A percentile compares a stretch with the other conserved stretches of the same genome.
Conservation (phyloP, 2,888 invertebrate genomes). For the Sarcophaga rosellei region DNA sequence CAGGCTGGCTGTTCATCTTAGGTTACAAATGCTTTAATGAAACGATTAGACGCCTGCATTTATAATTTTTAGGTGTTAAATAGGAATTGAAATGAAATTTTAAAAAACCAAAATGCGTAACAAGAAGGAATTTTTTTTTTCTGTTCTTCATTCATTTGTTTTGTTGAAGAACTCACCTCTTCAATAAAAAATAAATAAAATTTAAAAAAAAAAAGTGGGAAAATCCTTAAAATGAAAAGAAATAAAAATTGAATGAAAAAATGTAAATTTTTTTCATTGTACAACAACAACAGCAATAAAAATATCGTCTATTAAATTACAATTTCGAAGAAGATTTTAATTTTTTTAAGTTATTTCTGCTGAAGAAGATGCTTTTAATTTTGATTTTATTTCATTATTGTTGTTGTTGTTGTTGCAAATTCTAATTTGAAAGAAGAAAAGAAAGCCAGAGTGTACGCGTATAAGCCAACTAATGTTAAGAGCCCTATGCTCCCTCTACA, state of each 20-base stretch:
- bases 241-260: constrained; percentile 19
- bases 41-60: too few species aligned
- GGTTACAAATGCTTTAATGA: too few species aligned
- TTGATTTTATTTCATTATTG: not conserved
- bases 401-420: not conserved
- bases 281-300: not conserved
- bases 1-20: too few species aligned
- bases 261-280: not conserved
- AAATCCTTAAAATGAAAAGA: constrained; percentile 17
- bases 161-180: constrained; percentile 45
- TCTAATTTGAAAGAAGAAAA: too few species aligned
- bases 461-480: constrained; percentile 57
- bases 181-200: not conserved
- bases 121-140: constrained; percentile 24
- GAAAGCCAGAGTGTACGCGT: not conserved
- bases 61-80: too few species aligned
- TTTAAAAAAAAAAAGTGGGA: constrained; percentile 2
- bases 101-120: constrained; percentile 64
- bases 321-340: constrained; percentile 41
- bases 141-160: constrained; percentile 21
- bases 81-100: constrained; percentile 6
- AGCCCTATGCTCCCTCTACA: not conserved
- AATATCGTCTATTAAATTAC: constrained; percentile 39
- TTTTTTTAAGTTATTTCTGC: constrained; percentile 23
- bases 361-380: not conserved